Conservation (phyloP, 2,888 invertebrate genomes). For the Theodoxus fluviatilis region DNA sequence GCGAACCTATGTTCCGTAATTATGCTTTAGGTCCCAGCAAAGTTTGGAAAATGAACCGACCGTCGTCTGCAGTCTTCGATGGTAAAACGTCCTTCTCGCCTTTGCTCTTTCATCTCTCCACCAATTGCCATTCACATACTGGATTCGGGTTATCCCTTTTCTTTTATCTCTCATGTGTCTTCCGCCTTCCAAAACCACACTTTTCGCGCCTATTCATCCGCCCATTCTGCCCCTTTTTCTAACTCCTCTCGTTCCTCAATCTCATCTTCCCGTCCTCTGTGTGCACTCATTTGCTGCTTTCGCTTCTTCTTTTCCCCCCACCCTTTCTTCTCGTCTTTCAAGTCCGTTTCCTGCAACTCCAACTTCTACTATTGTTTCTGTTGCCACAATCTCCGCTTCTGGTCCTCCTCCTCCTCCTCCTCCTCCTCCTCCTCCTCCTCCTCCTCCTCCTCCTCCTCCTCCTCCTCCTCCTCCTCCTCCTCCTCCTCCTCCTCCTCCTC, state of each 20-base stretch:
- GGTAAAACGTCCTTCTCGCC: too few species aligned
- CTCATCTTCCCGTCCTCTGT: neutral
- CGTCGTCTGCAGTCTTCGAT: too few species aligned
- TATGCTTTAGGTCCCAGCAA: too few species aligned
- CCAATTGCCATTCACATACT: too few species aligned
- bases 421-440: neutral
- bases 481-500: neutral
- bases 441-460: neutral
- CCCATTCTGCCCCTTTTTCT: constrained; percentile 1
- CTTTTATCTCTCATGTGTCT: too few species aligned
- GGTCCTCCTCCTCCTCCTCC: neutral
- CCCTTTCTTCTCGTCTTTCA: neutral
- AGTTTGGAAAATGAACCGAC: too few species aligned
- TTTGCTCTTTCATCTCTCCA: too few species aligned
- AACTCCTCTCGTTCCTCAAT: neutral
- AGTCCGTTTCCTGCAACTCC: neutral
- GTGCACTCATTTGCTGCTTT: neutral
- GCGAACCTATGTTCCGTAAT: too few species aligned
- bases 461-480: neutral
- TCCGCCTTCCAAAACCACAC: too few species aligned
- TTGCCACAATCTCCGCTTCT: neutral
- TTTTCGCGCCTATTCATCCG: too few species aligned
- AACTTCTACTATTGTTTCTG: neutral
- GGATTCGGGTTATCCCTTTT: too few species aligned
- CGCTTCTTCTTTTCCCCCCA: neutral